A percentile compares a stretch with the other conserved stretches of the same genome.
These are phyloP conservation scores for Passer domesticus DNA, from an alignment of 2,113 vertebrate genomes.

Conservation along the genomic window DNA sequence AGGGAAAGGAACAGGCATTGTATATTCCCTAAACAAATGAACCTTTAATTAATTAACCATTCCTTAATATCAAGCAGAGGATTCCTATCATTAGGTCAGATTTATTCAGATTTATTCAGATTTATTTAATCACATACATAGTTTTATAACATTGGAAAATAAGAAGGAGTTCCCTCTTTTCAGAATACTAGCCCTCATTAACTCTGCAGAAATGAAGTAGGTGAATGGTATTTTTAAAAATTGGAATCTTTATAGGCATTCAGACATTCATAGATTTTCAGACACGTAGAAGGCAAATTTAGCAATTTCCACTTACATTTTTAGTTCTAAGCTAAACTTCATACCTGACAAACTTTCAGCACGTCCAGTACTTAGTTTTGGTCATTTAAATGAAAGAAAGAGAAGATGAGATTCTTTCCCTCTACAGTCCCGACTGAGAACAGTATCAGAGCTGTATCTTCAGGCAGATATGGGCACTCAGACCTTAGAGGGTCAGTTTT, in stretches of 20 bases:
- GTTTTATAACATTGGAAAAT: background rate
- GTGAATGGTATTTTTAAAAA: background rate
- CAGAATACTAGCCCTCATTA: background rate
- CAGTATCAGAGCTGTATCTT: background rate
- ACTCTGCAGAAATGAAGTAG: background rate
- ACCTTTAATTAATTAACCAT: background rate
- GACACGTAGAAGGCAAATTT: background rate
- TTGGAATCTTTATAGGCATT: background rate
- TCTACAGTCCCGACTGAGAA: rapidly evolving
- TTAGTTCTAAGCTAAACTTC: background rate
- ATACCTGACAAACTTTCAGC: background rate
- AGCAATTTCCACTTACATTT: background rate
- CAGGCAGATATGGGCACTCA: background rate
- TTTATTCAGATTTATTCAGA: background rate
- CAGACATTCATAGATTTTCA: background rate
- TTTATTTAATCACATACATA: background rate
- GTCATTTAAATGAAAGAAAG: background rate
- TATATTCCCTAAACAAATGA: background rate
- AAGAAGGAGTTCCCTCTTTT: background rate
- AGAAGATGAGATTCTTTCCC: background rate
- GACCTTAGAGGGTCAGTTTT: background rate
- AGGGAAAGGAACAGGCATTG: background rate
- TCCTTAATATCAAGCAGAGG: background rate
- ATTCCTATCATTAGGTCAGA: background rate
- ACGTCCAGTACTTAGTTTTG: background rate